phyloP scores from a whole-genome alignment of 2,888 invertebrate genomes.

The Stictocephala bisonia region DNA sequence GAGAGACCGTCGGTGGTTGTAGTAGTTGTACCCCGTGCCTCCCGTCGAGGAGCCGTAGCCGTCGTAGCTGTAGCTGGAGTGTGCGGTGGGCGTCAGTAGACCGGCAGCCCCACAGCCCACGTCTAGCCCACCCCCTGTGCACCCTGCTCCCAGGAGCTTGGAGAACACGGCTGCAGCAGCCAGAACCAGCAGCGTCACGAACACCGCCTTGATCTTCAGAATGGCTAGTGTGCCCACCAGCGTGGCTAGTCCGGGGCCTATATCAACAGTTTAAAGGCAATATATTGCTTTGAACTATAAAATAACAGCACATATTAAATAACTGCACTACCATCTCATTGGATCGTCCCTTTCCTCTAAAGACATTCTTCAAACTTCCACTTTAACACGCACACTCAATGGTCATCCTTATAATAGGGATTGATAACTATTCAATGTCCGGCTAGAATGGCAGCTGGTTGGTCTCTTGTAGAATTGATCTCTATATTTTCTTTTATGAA shows the following conservation, averaged over 20 bases:
- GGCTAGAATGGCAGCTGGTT: too few relatives aligned
- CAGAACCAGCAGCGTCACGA: conserved; percentile 51
- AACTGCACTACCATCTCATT: too few relatives aligned
- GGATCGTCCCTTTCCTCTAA: too few relatives aligned
- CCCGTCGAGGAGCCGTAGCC: not conserved
- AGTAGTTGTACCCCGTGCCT: conserved; percentile 24
- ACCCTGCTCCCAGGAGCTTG: conserved; percentile 42
- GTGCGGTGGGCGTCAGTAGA: not conserved
- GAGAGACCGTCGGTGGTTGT: conserved; percentile 25
- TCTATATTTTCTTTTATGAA: too few relatives aligned
- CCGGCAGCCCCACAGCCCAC: conserved; percentile 14
- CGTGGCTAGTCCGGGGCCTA: conserved; percentile 32
- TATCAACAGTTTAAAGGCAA: too few relatives aligned
- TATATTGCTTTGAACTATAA: too few relatives aligned
- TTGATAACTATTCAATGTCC: too few relatives aligned
- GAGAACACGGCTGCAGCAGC: conserved; percentile 50
- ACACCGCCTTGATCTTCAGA: conserved; percentile 53
- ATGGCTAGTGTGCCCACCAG: conserved; percentile 49
- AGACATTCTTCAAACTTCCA: too few relatives aligned
- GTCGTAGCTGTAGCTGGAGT: conserved; percentile 20
- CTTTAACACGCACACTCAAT: too few relatives aligned
- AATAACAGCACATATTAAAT: too few relatives aligned
- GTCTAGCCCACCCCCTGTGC: not conserved
- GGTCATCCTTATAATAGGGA: too few relatives aligned
- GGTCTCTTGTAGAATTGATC: too few relatives aligned